phyloP scores from a whole-genome alignment of 2,888 invertebrate species.

The Diogma glabrata region DNA sequence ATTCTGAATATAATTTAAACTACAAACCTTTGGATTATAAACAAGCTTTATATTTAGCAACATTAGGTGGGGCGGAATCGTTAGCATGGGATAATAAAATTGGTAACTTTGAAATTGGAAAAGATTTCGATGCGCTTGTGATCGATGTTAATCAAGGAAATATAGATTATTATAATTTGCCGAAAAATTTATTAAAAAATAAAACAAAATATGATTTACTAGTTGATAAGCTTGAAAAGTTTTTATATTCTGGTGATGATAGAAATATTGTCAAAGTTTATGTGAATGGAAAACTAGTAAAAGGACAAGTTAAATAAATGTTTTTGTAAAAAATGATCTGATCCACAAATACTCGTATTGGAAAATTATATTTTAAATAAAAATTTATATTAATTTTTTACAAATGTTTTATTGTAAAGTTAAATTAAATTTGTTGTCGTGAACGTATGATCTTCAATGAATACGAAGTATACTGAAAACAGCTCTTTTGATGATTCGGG shows the following conservation, averaged over 20 bases:
- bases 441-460: no score
- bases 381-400: no score
- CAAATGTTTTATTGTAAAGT: no score
- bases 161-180: conserved; percentile 39
- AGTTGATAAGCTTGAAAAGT: conserved; percentile 56
- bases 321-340: no score
- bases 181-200: conserved; percentile 19
- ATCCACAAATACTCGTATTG: no score
- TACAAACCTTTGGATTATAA: conserved; percentile 49
- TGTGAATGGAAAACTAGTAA: conserved; percentile 55
- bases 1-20: conserved; percentile 14
- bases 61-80: conserved; percentile 77
- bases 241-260: conserved; percentile 71
- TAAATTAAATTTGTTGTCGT: no score
- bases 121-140: conserved; percentile 78
- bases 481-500: no score
- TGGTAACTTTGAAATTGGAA: conserved; percentile 70
- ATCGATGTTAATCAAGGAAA: conserved; percentile 52
- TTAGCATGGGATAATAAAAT: conserved; percentile 58
- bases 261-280: conserved; percentile 66
- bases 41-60: conserved; percentile 75
- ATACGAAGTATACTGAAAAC: no score
- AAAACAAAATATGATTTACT: conserved; percentile 37
- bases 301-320: no score
- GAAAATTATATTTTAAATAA: no score